Percentiles rank a stretch among this genome's conserved stretches.
phyloP scores from a whole-genome alignment of 2,888 invertebrate genomes.

The Deroplatys truncata region DNA sequence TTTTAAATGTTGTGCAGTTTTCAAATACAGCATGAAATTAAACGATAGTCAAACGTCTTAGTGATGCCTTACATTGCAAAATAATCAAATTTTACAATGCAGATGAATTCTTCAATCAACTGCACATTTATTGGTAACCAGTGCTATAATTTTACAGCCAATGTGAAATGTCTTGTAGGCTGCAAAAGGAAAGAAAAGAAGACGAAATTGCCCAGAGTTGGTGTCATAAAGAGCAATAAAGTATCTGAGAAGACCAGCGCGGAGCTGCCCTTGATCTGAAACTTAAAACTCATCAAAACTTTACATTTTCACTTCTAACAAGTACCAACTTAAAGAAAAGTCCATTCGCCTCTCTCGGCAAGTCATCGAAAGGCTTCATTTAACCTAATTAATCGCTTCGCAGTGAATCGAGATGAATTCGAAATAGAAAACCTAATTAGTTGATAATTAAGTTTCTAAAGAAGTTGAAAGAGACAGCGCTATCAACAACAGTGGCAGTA shows the following conservation, averaged over 20 bases:
- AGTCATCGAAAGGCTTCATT: background rate
- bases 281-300: background rate
- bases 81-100: too few relatives aligned
- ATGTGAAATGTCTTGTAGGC: too few relatives aligned
- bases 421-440: constrained; percentile 20
- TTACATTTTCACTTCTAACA: background rate
- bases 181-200: background rate
- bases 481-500: background rate
- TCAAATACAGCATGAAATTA: too few relatives aligned
- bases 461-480: background rate
- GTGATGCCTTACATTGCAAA: too few relatives aligned
- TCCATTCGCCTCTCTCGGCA: background rate
- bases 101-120: too few relatives aligned
- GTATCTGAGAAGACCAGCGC: background rate
- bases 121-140: too few relatives aligned
- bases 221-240: background rate
- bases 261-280: background rate
- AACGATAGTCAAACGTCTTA: too few relatives aligned
- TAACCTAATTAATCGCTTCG: constrained; percentile 12
- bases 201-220: background rate
- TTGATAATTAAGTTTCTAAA: constrained; percentile 20
- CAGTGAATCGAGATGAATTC: constrained; percentile 14
- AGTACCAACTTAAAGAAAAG: background rate
- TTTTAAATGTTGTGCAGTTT: too few relatives aligned
- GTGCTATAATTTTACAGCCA: too few relatives aligned